These are phyloP conservation scores for Drosophila paranaensis DNA, from an alignment of 2,888 invertebrate genomes.

Conservation along the genomic window DNA sequence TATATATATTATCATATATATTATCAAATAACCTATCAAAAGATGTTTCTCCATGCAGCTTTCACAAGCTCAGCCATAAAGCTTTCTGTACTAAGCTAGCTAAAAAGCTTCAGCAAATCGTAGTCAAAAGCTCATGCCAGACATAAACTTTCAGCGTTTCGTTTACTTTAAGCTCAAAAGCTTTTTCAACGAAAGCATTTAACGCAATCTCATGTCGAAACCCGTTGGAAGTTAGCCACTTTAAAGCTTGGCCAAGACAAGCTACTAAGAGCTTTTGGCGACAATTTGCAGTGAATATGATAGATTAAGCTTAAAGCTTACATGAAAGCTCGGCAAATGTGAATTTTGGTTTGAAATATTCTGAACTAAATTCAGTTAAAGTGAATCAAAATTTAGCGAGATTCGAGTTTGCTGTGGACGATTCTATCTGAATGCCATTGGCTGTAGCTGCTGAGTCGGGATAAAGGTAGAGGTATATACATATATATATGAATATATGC, in stretches of 20 bases:
- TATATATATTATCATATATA: no score
- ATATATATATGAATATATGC: no score
- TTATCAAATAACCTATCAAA: no score
- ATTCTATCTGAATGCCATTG: no score
- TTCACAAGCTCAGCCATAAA: not conserved
- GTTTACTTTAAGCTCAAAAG: not conserved
- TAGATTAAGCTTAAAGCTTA: not conserved
- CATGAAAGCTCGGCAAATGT: not conserved
- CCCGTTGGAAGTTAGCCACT: not conserved
- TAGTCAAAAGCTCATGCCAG: not conserved
- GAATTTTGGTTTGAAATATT: no score
- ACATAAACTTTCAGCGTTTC: not conserved
- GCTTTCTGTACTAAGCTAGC: not conserved
- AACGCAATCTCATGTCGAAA: not conserved
- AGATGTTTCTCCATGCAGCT: not conserved
- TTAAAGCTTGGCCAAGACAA: not conserved
- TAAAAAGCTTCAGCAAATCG: not conserved
- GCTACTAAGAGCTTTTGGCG: no score
- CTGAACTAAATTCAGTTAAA: no score
- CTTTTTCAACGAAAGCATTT: not conserved
- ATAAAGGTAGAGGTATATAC: no score
- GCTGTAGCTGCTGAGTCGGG: no score
- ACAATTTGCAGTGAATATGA: no score
- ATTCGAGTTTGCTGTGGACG: no score
- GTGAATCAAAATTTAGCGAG: no score